Evolutionary conservation across 2,888 invertebrate genomes (phyloP).

Genomic region (Dicycla oo): DNA sequence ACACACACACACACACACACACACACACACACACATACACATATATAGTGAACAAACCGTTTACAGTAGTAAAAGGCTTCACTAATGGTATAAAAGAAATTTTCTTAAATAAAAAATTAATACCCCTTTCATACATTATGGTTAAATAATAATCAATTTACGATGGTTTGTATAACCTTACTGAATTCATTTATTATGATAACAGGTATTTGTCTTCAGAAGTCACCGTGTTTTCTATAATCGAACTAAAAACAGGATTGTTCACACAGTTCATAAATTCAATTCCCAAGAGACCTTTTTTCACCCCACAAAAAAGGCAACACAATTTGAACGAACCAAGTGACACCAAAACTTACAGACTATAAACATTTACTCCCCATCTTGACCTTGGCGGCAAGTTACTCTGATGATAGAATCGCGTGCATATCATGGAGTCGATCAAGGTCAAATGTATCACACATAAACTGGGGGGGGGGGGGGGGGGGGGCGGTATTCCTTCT

Average conservation of each 20-base stretch:
- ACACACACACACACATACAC: too few relatives aligned
- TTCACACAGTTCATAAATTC: not conserved
- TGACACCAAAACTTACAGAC: slow-evolving; percentile 44
- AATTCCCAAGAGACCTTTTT: not conserved
- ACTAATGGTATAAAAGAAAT: too few relatives aligned
- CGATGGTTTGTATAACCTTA: not conserved
- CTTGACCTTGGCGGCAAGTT: slow-evolving; percentile 60
- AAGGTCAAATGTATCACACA: slow-evolving; percentile 47
- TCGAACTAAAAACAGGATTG: not conserved
- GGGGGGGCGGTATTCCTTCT: not conserved
- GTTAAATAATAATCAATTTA: not conserved
- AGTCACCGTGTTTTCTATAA: not conserved
- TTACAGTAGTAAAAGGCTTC: too few relatives aligned
- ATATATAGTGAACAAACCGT: too few relatives aligned
- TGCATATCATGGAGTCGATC: slow-evolving; percentile 33
- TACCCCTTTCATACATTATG: too few relatives aligned
- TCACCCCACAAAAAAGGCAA: slow-evolving; percentile 25
- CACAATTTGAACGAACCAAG: slow-evolving; percentile 19
- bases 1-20: too few relatives aligned
- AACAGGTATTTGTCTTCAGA: not conserved
- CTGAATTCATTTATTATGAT: not conserved
- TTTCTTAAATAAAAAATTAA: too few relatives aligned
- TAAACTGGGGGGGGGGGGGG: slow-evolving; percentile 15
- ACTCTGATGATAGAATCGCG: slow-evolving; percentile 63
- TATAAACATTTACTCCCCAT: slow-evolving; percentile 47